These are phyloP conservation scores for Meandrusa payeni DNA, from an alignment of 2,888 invertebrate genomes.

Conservation along the genomic window DNA sequence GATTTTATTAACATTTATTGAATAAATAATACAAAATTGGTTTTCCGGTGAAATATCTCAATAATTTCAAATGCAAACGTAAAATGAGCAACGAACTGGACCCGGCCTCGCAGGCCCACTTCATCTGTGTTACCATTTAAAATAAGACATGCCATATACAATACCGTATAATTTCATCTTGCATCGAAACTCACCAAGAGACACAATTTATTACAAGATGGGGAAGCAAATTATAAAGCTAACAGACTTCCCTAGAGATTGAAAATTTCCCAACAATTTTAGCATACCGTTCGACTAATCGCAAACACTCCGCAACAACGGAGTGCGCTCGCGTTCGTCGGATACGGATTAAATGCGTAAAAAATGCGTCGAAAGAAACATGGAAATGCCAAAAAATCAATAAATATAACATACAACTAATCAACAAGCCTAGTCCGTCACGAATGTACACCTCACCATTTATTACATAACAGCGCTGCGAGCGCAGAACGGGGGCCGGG, in stretches of 20 bases:
- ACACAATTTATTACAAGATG: not conserved
- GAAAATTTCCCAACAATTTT: too few species aligned
- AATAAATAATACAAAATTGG: constrained; percentile 79
- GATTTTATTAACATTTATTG: constrained; percentile 81
- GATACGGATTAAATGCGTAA: constrained; percentile 49
- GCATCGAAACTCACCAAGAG: constrained; percentile 52
- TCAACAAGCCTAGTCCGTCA: constrained; percentile 44
- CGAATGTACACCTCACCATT: constrained; percentile 21
- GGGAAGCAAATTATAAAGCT: too few species aligned
- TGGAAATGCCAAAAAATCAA: constrained; percentile 24
- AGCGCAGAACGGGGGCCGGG: too few species aligned
- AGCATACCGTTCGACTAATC: too few species aligned
- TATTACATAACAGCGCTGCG: too few species aligned
- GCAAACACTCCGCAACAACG: too few species aligned
- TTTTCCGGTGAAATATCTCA: constrained; percentile 63
- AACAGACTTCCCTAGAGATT: too few species aligned
- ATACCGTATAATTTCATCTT: too few species aligned
- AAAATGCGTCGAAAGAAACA: constrained; percentile 50
- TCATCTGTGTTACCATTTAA: constrained; percentile 43
- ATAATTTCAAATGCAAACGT: constrained; percentile 63
- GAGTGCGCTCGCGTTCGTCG: too few species aligned
- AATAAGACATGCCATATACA: too few species aligned
- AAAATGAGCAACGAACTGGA: constrained; percentile 67
- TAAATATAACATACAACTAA: constrained; percentile 57
- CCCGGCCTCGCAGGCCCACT: constrained; percentile 46